Conservation (phyloP, 2,888 invertebrate species). For the Argyra leucocephala region DNA sequence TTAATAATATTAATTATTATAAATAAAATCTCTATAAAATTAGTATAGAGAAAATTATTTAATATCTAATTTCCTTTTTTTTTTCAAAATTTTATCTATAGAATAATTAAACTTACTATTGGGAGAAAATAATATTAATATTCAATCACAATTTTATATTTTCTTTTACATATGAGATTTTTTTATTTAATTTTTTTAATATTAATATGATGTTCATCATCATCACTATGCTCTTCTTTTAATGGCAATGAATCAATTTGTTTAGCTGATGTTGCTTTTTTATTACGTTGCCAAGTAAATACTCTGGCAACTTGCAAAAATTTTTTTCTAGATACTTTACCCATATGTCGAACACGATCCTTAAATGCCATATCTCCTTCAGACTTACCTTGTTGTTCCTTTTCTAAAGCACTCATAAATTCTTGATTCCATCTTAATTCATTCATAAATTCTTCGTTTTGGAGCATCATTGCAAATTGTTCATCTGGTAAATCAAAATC, state of each 20-base stretch:
- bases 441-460: conserved; percentile 84
- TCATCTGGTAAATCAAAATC: conserved; percentile 71
- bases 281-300: conserved; percentile 59
- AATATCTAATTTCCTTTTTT: neutral
- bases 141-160: neutral
- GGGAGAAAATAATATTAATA: neutral
- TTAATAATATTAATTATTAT: no score
- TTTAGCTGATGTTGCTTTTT: conserved; percentile 43
- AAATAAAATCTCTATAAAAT: no score
- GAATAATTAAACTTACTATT: neutral
- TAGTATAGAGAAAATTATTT: no score
- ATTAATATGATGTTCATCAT: conserved; percentile 45
- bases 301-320: conserved; percentile 69
- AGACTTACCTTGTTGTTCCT: conserved; percentile 52
- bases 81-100: neutral
- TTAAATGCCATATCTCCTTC: conserved; percentile 61
- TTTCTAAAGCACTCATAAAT: conserved; percentile 73
- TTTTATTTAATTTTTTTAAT: neutral
- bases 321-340: conserved; percentile 72
- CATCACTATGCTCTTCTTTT: conserved; percentile 55
- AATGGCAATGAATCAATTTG: conserved; percentile 51
- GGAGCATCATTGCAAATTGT: conserved; percentile 72
- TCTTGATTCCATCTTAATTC: conserved; percentile 78
- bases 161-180: neutral
- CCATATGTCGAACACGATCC: conserved; percentile 72